Evolutionary conservation across 2,797 vertebrate genomes (phyloP).

Genomic region (Scyliorhinus canicula): DNA sequence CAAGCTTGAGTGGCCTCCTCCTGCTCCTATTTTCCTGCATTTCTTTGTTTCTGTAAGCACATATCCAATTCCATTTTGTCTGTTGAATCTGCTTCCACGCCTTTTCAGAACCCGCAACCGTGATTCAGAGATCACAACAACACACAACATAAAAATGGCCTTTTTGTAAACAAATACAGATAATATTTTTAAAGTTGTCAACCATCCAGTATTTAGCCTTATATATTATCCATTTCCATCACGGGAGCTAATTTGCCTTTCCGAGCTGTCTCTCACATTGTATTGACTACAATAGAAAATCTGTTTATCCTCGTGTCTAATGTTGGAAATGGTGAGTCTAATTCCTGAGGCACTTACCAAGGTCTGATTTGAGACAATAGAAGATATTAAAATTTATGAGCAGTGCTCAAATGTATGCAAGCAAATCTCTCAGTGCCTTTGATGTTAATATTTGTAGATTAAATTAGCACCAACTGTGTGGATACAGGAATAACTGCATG

Average conservation of each 20-base stretch:
- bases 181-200: neutral
- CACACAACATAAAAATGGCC: neutral
- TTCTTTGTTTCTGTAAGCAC: too few relatives aligned
- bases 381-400: slow-evolving; percentile 27
- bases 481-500: slow-evolving; percentile 30
- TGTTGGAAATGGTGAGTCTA: neutral
- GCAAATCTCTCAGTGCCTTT: neutral
- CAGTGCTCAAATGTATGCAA: neutral
- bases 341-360: neutral
- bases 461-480: slow-evolving; percentile 24
- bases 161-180: neutral
- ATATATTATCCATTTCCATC: neutral
- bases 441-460: neutral
- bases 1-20: too few relatives aligned
- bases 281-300: neutral
- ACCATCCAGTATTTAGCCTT: neutral
- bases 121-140: neutral
- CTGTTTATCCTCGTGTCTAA: neutral
- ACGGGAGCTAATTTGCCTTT: neutral
- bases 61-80: neutral
- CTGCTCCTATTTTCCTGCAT: too few relatives aligned
- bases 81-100: neutral
- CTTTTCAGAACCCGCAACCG: neutral
- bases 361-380: slow-evolving; percentile 10
- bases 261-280: neutral